These are phyloP conservation scores for Candoia aspera DNA, from an alignment of 2,113 vertebrate genomes.

Conservation along the genomic window DNA sequence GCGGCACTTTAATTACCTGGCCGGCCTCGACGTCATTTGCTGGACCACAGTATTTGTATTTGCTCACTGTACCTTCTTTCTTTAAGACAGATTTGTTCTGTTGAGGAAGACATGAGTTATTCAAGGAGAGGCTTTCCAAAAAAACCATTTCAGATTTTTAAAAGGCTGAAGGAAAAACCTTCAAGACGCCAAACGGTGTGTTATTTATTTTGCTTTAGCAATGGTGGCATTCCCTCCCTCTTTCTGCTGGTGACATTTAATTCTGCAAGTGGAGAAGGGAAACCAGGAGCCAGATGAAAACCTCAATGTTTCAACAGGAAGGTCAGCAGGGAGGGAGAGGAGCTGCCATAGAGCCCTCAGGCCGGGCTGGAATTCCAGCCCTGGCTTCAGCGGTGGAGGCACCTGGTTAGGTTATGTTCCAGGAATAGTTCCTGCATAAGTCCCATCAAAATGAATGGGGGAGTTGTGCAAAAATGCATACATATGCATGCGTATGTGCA, in stretches of 20 bases:
- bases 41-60: slow-evolving; percentile 67
- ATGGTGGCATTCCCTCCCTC: slow-evolving; percentile 51
- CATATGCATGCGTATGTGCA: no score
- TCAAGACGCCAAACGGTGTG: slow-evolving; percentile 19
- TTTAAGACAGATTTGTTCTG: slow-evolving; percentile 65
- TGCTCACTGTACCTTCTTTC: slow-evolving; percentile 62
- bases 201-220: slow-evolving; percentile 50
- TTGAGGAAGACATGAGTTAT: slow-evolving; percentile 62
- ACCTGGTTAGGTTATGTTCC: slow-evolving; percentile 37
- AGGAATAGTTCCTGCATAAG: slow-evolving; percentile 21
- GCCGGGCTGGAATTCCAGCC: slow-evolving; percentile 14
- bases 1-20: slow-evolving; percentile 50
- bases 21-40: slow-evolving; percentile 51
- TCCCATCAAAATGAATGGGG: neutral
- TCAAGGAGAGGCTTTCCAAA: slow-evolving; percentile 56
- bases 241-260: slow-evolving; percentile 44
- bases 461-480: neutral
- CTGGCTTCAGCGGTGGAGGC: slow-evolving; percentile 43
- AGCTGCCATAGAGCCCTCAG: slow-evolving; percentile 36
- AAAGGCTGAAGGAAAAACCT: slow-evolving; percentile 57
- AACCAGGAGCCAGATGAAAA: slow-evolving; percentile 49
- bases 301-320: slow-evolving; percentile 44
- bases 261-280: slow-evolving; percentile 36
- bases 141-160: slow-evolving; percentile 61
- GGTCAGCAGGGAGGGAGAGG: slow-evolving; percentile 49